Conservation (phyloP, 2,888 invertebrate species). For the Bugula neritina region DNA sequence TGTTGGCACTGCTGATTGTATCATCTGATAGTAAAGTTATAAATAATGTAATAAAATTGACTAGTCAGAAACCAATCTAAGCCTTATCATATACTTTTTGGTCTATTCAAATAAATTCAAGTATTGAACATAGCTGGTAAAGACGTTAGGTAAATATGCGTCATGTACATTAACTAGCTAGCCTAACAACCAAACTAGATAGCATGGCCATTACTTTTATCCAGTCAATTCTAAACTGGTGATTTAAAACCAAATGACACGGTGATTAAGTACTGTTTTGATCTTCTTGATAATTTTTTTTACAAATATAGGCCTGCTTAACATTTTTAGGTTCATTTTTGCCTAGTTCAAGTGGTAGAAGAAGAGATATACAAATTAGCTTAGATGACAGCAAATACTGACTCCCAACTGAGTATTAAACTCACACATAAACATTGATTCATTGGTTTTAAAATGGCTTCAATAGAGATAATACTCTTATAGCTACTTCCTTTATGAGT, state of each 20-base stretch:
- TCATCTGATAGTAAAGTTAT: not conserved
- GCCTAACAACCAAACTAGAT: not conserved
- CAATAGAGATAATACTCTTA: constrained; percentile 1
- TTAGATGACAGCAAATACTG: constrained; percentile 21
- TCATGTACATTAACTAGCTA: not conserved
- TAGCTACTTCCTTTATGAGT: too few species aligned
- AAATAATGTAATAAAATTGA: not conserved
- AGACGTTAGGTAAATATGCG: not conserved
- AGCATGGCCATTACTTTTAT: not conserved
- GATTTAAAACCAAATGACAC: not conserved
- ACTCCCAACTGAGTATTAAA: not conserved
- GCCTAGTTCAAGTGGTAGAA: too few species aligned
- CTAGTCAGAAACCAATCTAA: not conserved
- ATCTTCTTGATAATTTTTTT: too few species aligned
- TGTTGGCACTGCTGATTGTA: not conserved
- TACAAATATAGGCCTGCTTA: too few species aligned
- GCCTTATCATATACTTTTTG: constrained; percentile 10
- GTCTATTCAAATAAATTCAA: constrained; percentile 11
- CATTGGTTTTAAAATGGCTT: not conserved
- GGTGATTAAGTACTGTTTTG: not conserved
- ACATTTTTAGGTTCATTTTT: too few species aligned
- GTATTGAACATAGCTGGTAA: not conserved
- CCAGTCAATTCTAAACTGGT: not conserved
- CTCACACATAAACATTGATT: not conserved
- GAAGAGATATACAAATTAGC: too few species aligned